These are phyloP conservation scores for Elymnias hypermnestra DNA, from an alignment of 1,140 invertebrate species.

Conservation along the genomic window DNA sequence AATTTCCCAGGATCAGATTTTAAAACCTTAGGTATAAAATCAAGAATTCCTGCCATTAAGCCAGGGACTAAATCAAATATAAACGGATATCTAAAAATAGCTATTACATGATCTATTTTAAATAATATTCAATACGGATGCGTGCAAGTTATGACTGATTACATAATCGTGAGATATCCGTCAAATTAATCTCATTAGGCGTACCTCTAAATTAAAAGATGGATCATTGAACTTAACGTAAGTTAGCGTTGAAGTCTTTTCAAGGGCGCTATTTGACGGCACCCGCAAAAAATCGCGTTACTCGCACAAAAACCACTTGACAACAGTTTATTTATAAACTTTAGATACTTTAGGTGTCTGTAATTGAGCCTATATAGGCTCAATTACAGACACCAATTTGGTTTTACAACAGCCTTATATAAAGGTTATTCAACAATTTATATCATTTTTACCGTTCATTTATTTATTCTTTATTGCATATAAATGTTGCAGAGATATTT, in stretches of 20 bases:
- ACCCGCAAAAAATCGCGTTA: conserved; percentile 41
- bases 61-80: no score
- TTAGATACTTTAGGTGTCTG: no score
- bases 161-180: conserved; percentile 8
- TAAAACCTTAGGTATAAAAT: no score
- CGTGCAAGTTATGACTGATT: background rate
- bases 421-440: no score
- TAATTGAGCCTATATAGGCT: conserved; percentile 5
- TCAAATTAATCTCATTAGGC: conserved; percentile 13
- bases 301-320: conserved; percentile 25
- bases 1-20: no score
- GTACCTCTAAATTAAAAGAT: conserved; percentile 17
- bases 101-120: no score
- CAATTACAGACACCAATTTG: conserved; percentile 2
- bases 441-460: no score
- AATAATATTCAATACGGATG: no score
- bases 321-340: conserved; percentile 16
- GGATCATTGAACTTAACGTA: conserved; percentile 56
- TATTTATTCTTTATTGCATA: no score
- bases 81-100: no score
- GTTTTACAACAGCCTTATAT: background rate
- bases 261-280: conserved; percentile 61
- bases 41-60: no score
- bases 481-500: no score
- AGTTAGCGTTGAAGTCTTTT: conserved; percentile 71